These are phyloP conservation scores for Nyctalus aviator DNA, from an alignment of 2,797 vertebrate genomes.

Conservation along the genomic window DNA sequence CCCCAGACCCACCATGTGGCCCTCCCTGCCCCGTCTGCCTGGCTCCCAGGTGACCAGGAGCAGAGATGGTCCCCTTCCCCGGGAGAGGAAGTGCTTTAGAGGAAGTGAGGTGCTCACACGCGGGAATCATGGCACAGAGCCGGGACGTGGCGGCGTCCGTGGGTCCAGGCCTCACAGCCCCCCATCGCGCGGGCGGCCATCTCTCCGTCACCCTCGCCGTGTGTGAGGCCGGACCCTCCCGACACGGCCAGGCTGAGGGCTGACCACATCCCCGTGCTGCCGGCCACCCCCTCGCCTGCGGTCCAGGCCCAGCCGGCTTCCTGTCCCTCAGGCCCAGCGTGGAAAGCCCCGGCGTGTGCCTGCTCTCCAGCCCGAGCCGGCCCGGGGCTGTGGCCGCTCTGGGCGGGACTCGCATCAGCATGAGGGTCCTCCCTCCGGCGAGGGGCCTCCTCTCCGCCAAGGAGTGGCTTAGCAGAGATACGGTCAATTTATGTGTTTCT, in stretches of 20 bases:
- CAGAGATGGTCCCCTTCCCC: not conserved
- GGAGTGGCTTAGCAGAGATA: not conserved
- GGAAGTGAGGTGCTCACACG: not conserved
- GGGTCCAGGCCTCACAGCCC: not conserved
- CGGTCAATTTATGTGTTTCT: no score
- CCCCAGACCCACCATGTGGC: not conserved
- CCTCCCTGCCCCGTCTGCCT: no score
- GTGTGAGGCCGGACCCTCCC: not conserved
- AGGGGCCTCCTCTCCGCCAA: not conserved
- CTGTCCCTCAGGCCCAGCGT: not conserved
- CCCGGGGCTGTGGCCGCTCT: not conserved
- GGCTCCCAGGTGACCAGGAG: not conserved
- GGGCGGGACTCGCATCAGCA: not conserved
- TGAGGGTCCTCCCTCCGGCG: no score
- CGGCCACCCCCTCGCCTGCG: not conserved
- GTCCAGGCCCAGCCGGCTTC: not conserved
- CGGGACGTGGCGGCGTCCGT: not conserved
- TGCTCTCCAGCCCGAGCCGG: no score
- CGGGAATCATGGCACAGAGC: accelerated
- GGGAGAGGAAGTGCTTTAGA: not conserved
- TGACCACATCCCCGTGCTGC: not conserved
- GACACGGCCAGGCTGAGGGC: not conserved
- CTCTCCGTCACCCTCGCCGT: accelerated
- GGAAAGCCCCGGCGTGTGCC: not conserved
- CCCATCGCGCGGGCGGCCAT: accelerated